A percentile compares a stretch with the other conserved stretches of the same genome.
Conservation (phyloP, 2,797 vertebrate species). For the Sebastes paucispinis region DNA sequence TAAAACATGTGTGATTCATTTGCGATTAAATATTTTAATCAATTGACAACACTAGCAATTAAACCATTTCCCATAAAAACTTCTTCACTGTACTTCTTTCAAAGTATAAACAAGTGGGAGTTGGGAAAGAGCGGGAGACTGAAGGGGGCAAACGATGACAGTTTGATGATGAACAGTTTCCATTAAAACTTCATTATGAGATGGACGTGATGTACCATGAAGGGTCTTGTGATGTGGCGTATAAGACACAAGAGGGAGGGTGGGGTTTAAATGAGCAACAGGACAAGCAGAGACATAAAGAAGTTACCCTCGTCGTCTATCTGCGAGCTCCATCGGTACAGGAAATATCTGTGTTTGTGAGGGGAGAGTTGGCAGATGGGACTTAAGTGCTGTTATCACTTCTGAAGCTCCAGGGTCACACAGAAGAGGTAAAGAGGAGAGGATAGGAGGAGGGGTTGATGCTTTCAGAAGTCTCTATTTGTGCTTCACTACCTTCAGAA, state of each 20-base stretch:
- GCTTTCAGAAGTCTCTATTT: background rate
- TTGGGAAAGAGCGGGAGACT: background rate
- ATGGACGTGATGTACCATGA: conserved; percentile 45
- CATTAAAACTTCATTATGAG: conserved; percentile 69
- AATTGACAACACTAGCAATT: rapidly evolving
- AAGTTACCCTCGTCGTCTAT: conserved; percentile 20
- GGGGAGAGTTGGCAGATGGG: background rate
- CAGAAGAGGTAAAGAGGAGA: background rate
- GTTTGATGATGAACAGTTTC: conserved; percentile 63
- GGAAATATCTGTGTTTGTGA: conserved; percentile 51
- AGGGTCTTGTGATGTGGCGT: conserved; percentile 45
- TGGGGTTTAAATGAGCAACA: background rate
- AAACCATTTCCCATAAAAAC: background rate
- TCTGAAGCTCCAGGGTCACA: conserved; percentile 30
- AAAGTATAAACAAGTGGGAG: background rate
- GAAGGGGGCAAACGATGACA: conserved; percentile 26
- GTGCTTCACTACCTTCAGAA: background rate
- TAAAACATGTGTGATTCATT: too few species aligned
- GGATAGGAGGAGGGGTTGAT: background rate
- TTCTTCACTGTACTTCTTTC: background rate
- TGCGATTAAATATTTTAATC: background rate
- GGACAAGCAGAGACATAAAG: background rate
- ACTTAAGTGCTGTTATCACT: conserved; percentile 42
- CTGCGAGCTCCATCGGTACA: conserved; percentile 43
- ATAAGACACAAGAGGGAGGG: conserved; percentile 1